These are phyloP conservation scores for Atractosteus spatula DNA, from an alignment of 2,113 vertebrate species.

Conservation along the genomic window DNA sequence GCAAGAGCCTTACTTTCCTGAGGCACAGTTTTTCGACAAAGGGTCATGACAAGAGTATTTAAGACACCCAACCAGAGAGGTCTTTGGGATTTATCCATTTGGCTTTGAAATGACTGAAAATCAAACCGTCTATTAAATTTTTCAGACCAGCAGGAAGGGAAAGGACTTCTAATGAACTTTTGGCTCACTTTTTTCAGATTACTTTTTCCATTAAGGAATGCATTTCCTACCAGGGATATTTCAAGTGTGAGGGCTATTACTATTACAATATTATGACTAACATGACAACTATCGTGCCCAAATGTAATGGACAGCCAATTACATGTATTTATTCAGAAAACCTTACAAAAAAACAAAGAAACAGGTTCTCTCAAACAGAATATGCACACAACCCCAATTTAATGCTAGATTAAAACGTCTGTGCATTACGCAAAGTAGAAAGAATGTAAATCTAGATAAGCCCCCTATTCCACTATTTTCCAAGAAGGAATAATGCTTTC, in stretches of 20 bases:
- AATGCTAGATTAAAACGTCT: constrained; percentile 10
- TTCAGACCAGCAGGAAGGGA: constrained; percentile 6
- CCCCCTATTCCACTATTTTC: not conserved
- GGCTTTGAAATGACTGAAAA: constrained; percentile 2
- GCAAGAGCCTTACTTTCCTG: not conserved
- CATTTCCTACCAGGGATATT: not conserved
- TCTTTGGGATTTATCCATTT: not conserved
- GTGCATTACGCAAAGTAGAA: constrained; percentile 29
- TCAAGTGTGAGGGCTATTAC: not conserved
- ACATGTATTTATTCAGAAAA: too few species aligned
- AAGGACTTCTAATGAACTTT: constrained; percentile 18
- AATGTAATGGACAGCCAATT: too few species aligned
- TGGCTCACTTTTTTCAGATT: not conserved
- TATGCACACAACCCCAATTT: constrained; percentile 42
- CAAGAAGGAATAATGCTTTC: too few species aligned
- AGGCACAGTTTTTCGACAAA: constrained; percentile 3
- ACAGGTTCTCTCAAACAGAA: too few species aligned
- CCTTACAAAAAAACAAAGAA: too few species aligned
- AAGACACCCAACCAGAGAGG: constrained; percentile 9
- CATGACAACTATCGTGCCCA: too few species aligned
- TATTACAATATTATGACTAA: too few species aligned
- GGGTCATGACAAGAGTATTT: not conserved
- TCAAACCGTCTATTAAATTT: not conserved
- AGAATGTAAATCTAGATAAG: constrained; percentile 48
- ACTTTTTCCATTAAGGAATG: constrained; percentile 2